Evolutionary conservation across 92 coral and sea anemone species (phyloP).

Genomic region (Scolanthus callimorphus): DNA sequence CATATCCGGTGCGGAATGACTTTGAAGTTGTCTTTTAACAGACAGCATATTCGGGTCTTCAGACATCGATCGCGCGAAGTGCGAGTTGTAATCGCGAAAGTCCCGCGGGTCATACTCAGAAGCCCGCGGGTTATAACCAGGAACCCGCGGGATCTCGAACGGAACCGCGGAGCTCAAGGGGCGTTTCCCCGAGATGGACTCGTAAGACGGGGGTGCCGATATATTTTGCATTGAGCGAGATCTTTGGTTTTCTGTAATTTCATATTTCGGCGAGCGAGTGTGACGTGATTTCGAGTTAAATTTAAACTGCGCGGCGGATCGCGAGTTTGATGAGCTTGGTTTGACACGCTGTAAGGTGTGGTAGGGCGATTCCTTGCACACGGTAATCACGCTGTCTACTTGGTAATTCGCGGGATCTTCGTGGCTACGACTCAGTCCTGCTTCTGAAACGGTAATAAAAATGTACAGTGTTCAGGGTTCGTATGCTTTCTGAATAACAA

Average conservation of each 20-base stretch:
- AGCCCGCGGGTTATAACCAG: no score
- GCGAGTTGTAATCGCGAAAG: slow-evolving; percentile 20
- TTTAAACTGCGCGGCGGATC: slow-evolving; percentile 47
- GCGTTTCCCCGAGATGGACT: slow-evolving; percentile 44
- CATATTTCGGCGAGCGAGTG: slow-evolving; percentile 1
- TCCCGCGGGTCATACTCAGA: no score
- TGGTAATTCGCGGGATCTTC: slow-evolving; percentile 71
- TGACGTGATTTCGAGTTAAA: slow-evolving; percentile 33
- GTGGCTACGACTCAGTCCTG: slow-evolving; percentile 63
- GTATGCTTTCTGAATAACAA: no score
- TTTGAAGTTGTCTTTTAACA: neutral
- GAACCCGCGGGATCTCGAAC: slow-evolving; percentile 72
- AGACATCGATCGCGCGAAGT: slow-evolving; percentile 39
- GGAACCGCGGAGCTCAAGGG: slow-evolving; percentile 53
- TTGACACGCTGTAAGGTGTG: slow-evolving; percentile 70
- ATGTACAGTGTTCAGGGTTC: neutral
- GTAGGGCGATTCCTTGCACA: slow-evolving; percentile 87
- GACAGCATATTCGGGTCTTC: slow-evolving; percentile 28
- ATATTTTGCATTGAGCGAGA: slow-evolving; percentile 71
- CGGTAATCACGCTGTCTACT: slow-evolving; percentile 91
- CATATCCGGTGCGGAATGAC: slow-evolving; percentile 20
- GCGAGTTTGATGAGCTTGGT: slow-evolving; percentile 48
- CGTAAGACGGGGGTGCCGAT: slow-evolving; percentile 48
- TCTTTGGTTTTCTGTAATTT: slow-evolving; percentile 18
- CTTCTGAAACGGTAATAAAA: slow-evolving; percentile 35